A percentile compares a stretch with the other conserved stretches of the same genome.
Conservation (phyloP, 2,888 invertebrate genomes). For the Tenodera sinensis region DNA sequence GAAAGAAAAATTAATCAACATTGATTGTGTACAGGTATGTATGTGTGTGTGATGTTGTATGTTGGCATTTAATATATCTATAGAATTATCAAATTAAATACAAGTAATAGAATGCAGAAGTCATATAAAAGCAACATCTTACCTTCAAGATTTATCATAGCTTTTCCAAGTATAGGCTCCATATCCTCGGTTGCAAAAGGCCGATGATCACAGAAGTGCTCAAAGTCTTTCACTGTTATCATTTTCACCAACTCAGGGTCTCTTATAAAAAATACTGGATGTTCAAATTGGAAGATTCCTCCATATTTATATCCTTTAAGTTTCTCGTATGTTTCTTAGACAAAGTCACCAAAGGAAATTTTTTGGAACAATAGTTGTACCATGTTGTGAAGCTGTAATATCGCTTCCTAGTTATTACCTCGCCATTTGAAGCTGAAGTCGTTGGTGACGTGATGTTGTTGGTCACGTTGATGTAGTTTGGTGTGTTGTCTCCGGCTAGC, state of each 20-base stretch:
- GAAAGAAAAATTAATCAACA: no score
- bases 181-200: slow-evolving; percentile 16
- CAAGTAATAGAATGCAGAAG: no score
- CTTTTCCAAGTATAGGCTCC: slow-evolving; percentile 48
- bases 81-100: no score
- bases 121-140: background rate
- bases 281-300: slow-evolving; percentile 48
- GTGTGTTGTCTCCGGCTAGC: no score
- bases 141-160: slow-evolving; percentile 49
- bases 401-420: no score
- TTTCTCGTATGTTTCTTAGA: slow-evolving; percentile 11
- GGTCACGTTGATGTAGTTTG: no score
- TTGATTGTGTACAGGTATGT: no score
- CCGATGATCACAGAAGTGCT: slow-evolving; percentile 52
- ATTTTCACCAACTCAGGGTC: slow-evolving; percentile 54
- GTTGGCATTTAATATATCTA: no score
- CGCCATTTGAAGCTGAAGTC: no score
- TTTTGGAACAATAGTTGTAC: background rate
- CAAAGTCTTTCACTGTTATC: slow-evolving; percentile 56
- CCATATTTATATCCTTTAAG: slow-evolving; percentile 11
- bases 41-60: no score
- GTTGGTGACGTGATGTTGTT: no score
- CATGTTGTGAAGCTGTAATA: no score
- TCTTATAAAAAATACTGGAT: slow-evolving; percentile 47
- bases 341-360: background rate